These are phyloP conservation scores for Caenorhabditis drosophilae DNA, from an alignment of 2,888 invertebrate genomes.

Conservation along the genomic window DNA sequence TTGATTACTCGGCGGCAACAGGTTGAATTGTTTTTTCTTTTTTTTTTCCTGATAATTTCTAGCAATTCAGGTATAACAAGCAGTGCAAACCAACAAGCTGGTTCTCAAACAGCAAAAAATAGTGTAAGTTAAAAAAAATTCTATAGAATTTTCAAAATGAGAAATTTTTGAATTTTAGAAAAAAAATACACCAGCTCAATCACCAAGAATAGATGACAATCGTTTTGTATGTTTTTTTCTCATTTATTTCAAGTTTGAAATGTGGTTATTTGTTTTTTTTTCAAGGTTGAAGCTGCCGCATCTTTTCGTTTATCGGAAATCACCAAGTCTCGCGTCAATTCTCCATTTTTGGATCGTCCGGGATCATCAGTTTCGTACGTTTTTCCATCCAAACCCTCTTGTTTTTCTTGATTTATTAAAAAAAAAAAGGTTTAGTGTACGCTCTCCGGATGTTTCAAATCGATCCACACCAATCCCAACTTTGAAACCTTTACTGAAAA, in stretches of 20 bases:
- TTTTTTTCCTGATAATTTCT: neutral
- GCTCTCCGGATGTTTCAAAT: neutral
- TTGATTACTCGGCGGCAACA: neutral
- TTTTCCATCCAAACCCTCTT: neutral
- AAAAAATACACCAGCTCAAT: slow-evolving; percentile 1
- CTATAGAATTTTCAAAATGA: neutral
- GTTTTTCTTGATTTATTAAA: neutral
- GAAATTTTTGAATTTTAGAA: slow-evolving; percentile 1
- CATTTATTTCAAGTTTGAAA: neutral
- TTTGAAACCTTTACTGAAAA: neutral
- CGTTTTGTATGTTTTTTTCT: neutral
- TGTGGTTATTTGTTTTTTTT: too few relatives aligned
- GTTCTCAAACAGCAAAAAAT: neutral
- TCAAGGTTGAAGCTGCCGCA: too few relatives aligned
- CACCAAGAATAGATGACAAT: neutral
- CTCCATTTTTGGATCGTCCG: slow-evolving; percentile 1
- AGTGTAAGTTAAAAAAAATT: slow-evolving; percentile 3
- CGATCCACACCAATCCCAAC: too few relatives aligned
- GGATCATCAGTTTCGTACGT: neutral
- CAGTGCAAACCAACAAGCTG: slow-evolving; percentile 1
- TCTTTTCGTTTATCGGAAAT: slow-evolving; percentile 19
- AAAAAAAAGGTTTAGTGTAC: neutral
- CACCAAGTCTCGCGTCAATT: slow-evolving; percentile 8
- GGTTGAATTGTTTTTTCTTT: slow-evolving; percentile 2
- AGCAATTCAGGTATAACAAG: slow-evolving; percentile 1